A percentile compares a stretch with the other conserved stretches of the same genome.
phyloP scores from a whole-genome alignment of 1,140 invertebrate species.

The Zelostemma sp. region DNA sequence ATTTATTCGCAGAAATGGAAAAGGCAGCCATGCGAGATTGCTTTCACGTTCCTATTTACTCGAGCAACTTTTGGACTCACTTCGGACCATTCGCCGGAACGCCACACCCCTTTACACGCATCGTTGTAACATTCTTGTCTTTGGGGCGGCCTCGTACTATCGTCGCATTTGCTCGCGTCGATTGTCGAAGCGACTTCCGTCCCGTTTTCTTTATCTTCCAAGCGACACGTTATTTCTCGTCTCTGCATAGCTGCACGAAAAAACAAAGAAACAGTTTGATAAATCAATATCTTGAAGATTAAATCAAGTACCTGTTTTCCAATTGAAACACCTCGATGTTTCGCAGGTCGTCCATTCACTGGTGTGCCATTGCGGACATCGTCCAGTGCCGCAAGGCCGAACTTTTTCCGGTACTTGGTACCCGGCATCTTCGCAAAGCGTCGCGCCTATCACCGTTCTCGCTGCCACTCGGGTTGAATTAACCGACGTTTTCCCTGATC shows the following conservation, averaged over 20 bases:
- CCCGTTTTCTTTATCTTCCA: slow-evolving; percentile 53
- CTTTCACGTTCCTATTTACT: too few species aligned
- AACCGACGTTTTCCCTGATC: slow-evolving; percentile 43
- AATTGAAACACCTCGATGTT: slow-evolving; percentile 80
- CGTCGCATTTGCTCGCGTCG: slow-evolving; percentile 75
- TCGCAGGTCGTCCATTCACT: slow-evolving; percentile 81
- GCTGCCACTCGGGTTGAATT: slow-evolving; percentile 47
- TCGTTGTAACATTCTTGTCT: slow-evolving; percentile 83
- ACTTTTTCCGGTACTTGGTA: slow-evolving; percentile 75
- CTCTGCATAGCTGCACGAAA: slow-evolving; percentile 77
- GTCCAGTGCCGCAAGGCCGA: slow-evolving; percentile 77
- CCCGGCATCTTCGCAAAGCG: slow-evolving; percentile 79
- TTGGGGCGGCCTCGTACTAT: slow-evolving; percentile 76
- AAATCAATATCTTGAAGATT: background rate
- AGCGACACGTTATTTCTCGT: slow-evolving; percentile 78
- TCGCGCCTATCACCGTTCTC: slow-evolving; percentile 74
- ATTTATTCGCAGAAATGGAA: slow-evolving; percentile 5
- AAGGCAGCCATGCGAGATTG: background rate
- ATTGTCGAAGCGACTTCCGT: slow-evolving; percentile 75
- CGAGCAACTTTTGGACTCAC: too few species aligned
- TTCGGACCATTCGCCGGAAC: slow-evolving; percentile 88
- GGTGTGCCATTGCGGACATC: slow-evolving; percentile 80
- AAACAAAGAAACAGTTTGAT: slow-evolving; percentile 10
- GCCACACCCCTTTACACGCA: slow-evolving; percentile 86
- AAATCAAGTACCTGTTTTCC: slow-evolving; percentile 76